phyloP scores from a whole-genome alignment of 2,888 invertebrate genomes.

The Amblyteles armatorius region DNA sequence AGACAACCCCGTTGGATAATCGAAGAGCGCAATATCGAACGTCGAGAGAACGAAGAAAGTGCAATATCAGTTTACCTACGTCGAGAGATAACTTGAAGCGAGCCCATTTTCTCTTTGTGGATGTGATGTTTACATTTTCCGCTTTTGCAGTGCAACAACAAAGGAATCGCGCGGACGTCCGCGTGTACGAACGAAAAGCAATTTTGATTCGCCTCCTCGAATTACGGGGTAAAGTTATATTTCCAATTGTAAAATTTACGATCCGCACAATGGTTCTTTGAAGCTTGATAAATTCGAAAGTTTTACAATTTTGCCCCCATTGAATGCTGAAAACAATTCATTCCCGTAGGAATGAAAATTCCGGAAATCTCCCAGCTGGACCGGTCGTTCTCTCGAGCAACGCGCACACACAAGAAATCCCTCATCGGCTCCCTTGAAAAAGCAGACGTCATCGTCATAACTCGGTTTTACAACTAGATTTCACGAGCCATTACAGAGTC shows the following conservation, averaged over 20 bases:
- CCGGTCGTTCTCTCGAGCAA: not conserved
- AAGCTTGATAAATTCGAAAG: not conserved
- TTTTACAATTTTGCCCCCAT: constrained; percentile 12
- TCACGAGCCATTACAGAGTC: constrained; percentile 42
- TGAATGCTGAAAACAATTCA: not conserved
- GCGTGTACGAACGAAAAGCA: constrained; percentile 29
- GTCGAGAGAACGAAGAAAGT: constrained; percentile 19
- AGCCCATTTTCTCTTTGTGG: constrained; percentile 27
- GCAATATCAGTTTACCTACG: not conserved
- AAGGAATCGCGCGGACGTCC: constrained; percentile 22
- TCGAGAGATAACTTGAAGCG: not conserved
- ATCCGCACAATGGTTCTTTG: not conserved
- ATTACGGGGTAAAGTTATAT: not conserved
- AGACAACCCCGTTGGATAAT: constrained; percentile 33
- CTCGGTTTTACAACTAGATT: constrained; percentile 42
- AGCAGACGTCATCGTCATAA: constrained; percentile 51
- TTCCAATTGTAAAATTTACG: not conserved
- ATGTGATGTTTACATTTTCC: not conserved
- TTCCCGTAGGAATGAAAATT: not conserved
- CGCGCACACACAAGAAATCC: not conserved
- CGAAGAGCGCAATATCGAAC: constrained; percentile 55
- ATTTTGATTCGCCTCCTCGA: not conserved
- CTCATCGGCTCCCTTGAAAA: constrained; percentile 21
- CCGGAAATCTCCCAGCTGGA: not conserved
- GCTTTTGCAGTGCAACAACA: constrained; percentile 37